Evolutionary conservation across 2,797 vertebrate genomes (phyloP), one percentile per base, ranked within the genome.

Genomic region (Esox masquinongy): DNA sequence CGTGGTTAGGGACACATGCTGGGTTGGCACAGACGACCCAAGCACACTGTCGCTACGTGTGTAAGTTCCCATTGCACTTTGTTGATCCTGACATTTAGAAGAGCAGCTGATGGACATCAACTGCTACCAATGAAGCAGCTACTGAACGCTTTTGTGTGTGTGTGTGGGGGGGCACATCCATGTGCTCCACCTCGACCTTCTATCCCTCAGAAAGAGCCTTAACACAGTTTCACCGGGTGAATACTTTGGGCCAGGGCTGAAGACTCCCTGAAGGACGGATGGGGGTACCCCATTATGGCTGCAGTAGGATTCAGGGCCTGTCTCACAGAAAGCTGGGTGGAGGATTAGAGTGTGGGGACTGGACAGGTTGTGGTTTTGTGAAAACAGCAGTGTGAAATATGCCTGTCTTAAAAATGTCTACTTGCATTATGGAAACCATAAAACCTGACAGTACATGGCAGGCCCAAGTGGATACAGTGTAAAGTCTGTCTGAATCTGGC

Each of bases 61-160:
- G 53, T 59, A 80, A 2, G 71, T 53, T n/a, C 78, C 74, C 74
- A 11, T 73, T 79, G 78, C 76, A 78, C 77, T 82, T 49, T 74
- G 39, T 43, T 43, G 39, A 82, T 83, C 61, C 83, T 91, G 90
- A 92, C 88, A 90, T 92, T 93, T 90, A 83, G 80, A 69, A 83
- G 43, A 70, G 69, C n/a, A 86, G 76, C 74, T 70, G 73, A 51
- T 4, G 72, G 49, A 31, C 69, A 47, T 49, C 2, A 74, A 67
- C 80, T 1, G 59, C 85, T 83, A 83, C 84, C 71, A 84, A 76
- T 78, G 43, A 72, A 78, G 63, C 76, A 53, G 56, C 79, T 74
- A 61, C 83, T 79, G 74, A 71, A 26, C 24, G 49, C 47, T 64
- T 39, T n/a, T n/a, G n/a, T 63, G n/a, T 51, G 43, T 79, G 74